These are phyloP conservation scores for Notothenia coriiceps DNA, from an alignment of 2,113 vertebrate genomes.

Conservation along the genomic window DNA sequence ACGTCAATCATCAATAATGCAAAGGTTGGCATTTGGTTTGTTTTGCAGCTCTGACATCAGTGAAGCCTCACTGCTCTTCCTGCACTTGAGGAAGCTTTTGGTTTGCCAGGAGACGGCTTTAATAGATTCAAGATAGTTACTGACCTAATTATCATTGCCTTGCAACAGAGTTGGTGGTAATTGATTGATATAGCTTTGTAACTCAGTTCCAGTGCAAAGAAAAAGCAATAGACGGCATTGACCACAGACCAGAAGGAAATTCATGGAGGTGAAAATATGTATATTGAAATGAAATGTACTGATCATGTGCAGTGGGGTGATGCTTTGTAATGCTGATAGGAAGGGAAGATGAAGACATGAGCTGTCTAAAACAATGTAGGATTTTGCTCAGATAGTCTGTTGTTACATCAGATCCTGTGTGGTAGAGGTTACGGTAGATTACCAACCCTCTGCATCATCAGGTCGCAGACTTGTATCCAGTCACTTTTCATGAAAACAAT, in stretches of 20 bases:
- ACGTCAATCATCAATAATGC: conserved; percentile 74
- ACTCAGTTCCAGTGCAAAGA: no score
- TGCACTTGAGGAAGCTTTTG: conserved; percentile 21
- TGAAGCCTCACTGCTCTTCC: conserved; percentile 63
- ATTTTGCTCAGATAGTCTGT: not conserved
- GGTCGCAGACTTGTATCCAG: not conserved
- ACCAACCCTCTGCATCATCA: conserved; percentile 5
- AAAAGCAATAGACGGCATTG: no score
- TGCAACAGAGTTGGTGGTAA: no score
- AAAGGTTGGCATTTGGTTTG: conserved; percentile 71
- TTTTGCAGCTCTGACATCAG: conserved; percentile 51
- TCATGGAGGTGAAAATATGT: no score
- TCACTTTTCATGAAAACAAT: not conserved
- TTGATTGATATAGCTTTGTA: no score
- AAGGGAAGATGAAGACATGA: conserved; percentile 14
- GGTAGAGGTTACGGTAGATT: not conserved
- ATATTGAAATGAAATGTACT: no score
- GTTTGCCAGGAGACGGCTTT: not conserved
- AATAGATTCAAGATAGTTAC: not conserved
- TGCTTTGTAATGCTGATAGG: not conserved
- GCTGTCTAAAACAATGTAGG: not conserved
- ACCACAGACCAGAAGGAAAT: no score
- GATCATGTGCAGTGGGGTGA: no score
- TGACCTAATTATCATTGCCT: no score
- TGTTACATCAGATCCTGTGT: conserved; percentile 6